Percentiles rank a stretch among this genome's conserved stretches.
phyloP scores from a whole-genome alignment of 1,140 invertebrate genomes.

The Condylostylus longicornis region DNA sequence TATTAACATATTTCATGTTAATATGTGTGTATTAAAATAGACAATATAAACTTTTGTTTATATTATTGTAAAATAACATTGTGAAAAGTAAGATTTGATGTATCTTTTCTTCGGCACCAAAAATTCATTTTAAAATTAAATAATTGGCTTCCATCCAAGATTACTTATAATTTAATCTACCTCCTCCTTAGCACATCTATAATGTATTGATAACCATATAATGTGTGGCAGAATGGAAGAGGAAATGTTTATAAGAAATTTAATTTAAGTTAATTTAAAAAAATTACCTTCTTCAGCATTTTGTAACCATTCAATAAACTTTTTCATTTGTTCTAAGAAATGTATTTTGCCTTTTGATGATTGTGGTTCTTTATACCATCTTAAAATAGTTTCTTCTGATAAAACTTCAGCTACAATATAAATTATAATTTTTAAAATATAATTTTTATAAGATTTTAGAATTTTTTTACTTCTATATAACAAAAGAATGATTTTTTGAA shows the following conservation, averaged over 20 bases:
- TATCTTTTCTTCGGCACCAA: neutral
- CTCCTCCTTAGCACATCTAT: neutral
- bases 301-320: constrained; percentile 92
- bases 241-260: neutral
- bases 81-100: no score
- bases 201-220: neutral
- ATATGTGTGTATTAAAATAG: no score
- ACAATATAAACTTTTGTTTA: no score
- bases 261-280: neutral
- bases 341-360: constrained; percentile 89
- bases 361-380: constrained; percentile 87
- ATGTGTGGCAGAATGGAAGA: neutral
- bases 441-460: neutral
- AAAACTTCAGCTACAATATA: constrained; percentile 62
- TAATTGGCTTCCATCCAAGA: neutral
- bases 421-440: constrained; percentile 4
- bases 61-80: no score
- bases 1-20: no score
- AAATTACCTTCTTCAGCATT: constrained; percentile 77
- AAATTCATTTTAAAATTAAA: neutral
- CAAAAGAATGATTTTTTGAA: constrained; percentile 91
- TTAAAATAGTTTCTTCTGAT: constrained; percentile 80
- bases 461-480: constrained; percentile 76
- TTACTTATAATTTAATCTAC: neutral
- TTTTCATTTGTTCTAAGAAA: constrained; percentile 94